phyloP scores from a whole-genome alignment of 2,113 vertebrate genomes.

The Xiphophorus maculatus region DNA sequence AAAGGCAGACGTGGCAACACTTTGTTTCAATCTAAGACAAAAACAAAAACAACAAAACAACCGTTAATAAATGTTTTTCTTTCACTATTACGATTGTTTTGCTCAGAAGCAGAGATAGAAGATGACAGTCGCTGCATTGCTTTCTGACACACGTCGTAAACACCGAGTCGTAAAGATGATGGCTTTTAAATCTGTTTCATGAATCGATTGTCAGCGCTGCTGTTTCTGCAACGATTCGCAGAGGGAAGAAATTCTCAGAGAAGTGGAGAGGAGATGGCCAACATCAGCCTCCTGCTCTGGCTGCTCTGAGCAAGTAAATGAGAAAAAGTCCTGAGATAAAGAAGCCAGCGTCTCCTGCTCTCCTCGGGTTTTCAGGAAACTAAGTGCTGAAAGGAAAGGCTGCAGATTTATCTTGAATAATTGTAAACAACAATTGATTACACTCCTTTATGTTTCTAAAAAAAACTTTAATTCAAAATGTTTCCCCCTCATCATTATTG shows the following conservation, averaged over 20 bases:
- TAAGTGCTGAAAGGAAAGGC: too few relatives aligned
- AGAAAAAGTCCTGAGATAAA: background rate
- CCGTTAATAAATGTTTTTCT: background rate
- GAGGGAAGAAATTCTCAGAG: background rate
- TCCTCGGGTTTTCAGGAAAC: background rate
- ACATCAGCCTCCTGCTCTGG: background rate
- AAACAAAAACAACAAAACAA: background rate
- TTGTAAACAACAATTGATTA: background rate
- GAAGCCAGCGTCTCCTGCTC: background rate
- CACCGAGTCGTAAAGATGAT: background rate
- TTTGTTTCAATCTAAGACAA: conserved; percentile 9
- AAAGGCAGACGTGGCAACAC: background rate
- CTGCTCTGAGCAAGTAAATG: background rate
- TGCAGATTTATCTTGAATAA: background rate
- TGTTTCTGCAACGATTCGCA: too few relatives aligned
- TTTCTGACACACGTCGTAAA: background rate
- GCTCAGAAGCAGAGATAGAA: background rate
- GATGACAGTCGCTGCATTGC: background rate
- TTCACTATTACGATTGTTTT: background rate
- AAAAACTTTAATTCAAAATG: conserved; percentile 20
- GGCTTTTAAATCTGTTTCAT: background rate
- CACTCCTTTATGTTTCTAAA: conserved; percentile 16
- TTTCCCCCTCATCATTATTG: conserved; percentile 56
- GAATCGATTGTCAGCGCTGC: background rate
- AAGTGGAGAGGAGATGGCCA: too few relatives aligned